Evolutionary conservation across 2,797 vertebrate genomes (phyloP).

Genomic region (Mastacembelus armatus): DNA sequence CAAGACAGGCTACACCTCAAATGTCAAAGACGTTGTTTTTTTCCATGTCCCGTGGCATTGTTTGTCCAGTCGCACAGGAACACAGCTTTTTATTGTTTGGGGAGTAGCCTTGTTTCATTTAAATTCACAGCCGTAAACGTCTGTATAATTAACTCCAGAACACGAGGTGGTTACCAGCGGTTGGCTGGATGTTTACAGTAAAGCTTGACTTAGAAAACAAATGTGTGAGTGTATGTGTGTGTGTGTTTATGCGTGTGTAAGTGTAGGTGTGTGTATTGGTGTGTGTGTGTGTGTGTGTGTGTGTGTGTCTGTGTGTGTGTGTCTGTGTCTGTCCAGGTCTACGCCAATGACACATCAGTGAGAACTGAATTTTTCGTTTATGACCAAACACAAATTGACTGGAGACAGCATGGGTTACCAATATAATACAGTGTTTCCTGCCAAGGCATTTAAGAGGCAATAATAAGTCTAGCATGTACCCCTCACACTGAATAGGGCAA

Average conservation of each 20-base stretch:
- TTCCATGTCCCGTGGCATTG: conserved; percentile 63
- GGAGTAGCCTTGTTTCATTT: conserved; percentile 76
- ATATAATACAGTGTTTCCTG: conserved; percentile 69
- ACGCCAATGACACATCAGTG: conserved; percentile 68
- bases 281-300: conserved; percentile 26
- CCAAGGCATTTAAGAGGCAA: conserved; percentile 71
- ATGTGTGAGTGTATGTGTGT: conserved; percentile 25
- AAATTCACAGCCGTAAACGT: conserved; percentile 79
- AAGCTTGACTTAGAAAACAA: conserved; percentile 74
- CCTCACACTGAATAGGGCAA: conserved; percentile 60
- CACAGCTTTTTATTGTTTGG: conserved; percentile 67
- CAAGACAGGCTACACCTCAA: conserved; percentile 50
- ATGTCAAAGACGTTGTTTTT: conserved; percentile 57
- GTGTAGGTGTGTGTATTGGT: conserved; percentile 40
- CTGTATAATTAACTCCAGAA: conserved; percentile 83
- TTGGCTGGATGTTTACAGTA: conserved; percentile 79
- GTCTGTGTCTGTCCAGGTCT: conserved; percentile 42
- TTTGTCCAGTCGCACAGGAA: conserved; percentile 69
- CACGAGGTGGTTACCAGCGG: conserved; percentile 72
- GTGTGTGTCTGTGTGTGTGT: no score
- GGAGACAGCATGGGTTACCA: conserved; percentile 70
- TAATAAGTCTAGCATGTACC: conserved; percentile 68
- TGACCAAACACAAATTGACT: conserved; percentile 74
- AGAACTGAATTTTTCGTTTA: conserved; percentile 76
- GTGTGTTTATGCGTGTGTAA: conserved; percentile 22